A percentile compares a stretch with the other conserved stretches of the same genome.
These are phyloP conservation scores for Eretmocerus hayati DNA, from an alignment of 2,888 invertebrate genomes.

Conservation along the genomic window DNA sequence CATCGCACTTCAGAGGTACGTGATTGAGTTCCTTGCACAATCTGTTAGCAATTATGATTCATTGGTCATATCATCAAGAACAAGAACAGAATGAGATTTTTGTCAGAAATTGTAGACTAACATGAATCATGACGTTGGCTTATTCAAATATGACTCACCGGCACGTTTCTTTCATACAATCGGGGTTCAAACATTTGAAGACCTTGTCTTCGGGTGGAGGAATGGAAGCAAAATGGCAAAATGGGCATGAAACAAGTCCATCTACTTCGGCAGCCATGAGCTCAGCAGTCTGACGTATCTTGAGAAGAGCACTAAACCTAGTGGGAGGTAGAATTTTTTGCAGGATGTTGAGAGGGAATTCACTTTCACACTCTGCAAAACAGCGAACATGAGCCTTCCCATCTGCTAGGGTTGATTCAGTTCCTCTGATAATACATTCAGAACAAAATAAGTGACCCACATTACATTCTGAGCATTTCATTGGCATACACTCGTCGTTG, in stretches of 20 bases:
- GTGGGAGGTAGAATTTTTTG: slow-evolving; percentile 45
- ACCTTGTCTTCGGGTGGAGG: slow-evolving; percentile 46
- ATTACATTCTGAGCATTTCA: slow-evolving; percentile 40
- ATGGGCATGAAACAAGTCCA: slow-evolving; percentile 54
- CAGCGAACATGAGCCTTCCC: slow-evolving; percentile 47
- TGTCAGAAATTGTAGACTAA: too few species aligned
- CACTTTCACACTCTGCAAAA: slow-evolving; percentile 40
- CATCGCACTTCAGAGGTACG: slow-evolving; percentile 51
- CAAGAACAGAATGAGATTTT: too few species aligned
- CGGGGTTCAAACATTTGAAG: slow-evolving; percentile 53
- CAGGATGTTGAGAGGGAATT: slow-evolving; percentile 40
- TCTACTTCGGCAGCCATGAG: slow-evolving; percentile 51
- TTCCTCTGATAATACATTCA: slow-evolving; percentile 43
- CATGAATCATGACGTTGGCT: too few species aligned
- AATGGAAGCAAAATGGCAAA: slow-evolving; percentile 54
- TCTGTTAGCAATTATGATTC: slow-evolving; percentile 15
- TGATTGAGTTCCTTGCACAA: slow-evolving; percentile 51
- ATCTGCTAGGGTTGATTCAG: slow-evolving; percentile 45
- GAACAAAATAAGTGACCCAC: slow-evolving; percentile 48
- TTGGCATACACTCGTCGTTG: slow-evolving; percentile 50
- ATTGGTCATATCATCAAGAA: background rate
- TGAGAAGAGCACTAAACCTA: slow-evolving; percentile 48
- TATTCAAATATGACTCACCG: slow-evolving; percentile 35
- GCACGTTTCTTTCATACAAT: slow-evolving; percentile 55
- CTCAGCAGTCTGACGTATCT: slow-evolving; percentile 51